Evolutionary conservation across 2,888 invertebrate species (phyloP), one percentile per base, ranked within the genome.

Genomic region (Epinotia bilunana): DNA sequence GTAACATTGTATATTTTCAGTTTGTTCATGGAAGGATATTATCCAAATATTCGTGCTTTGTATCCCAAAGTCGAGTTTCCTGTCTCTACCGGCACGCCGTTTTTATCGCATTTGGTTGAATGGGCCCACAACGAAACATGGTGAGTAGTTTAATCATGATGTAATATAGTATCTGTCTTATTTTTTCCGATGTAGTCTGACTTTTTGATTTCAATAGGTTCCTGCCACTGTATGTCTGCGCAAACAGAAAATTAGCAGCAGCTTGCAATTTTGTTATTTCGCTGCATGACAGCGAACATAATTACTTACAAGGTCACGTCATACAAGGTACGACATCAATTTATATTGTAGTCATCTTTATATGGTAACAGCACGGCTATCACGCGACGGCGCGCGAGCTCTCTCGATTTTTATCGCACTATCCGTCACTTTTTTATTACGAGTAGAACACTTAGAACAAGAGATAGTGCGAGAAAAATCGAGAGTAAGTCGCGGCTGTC

Each of bases 111-210:
- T 0, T 88, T 96, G 20, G 93, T 98, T 46, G 94, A 94, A 77
- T 98, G 98, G 97, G 96, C 97, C 80, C 97, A 98, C 81, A 89
- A 93, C 9, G 94, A 95, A 64, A 94, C 95, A 74, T 96, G 96
- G 95, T 85, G 75, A 65, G 78, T 76, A 49, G 12, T 57, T n/a
- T n/a, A 16, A 53, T 13, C 53, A 55, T n/a, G 18, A 39, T 20
- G 28, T 16, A 46, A 33, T 1, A 23, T 20, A 1, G 49, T 49
- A 16, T 49, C 16, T 16, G 46, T 49, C 16, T 49, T n/a, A 7
- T 53, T n/a, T n/a, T 6, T 7, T 53, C 53, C 53, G 3, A 46
- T 7, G 33, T 61, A 18, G 18, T 18, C 3, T 18, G 20, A 33
- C 23, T 13, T 33, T 64, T 58, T 58, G n/a, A 53, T 53, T 53